A percentile compares a stretch with the other conserved stretches of the same genome.
phyloP scores from a whole-genome alignment of 2,113 vertebrate species.

The Brachyistius frenatus region DNA sequence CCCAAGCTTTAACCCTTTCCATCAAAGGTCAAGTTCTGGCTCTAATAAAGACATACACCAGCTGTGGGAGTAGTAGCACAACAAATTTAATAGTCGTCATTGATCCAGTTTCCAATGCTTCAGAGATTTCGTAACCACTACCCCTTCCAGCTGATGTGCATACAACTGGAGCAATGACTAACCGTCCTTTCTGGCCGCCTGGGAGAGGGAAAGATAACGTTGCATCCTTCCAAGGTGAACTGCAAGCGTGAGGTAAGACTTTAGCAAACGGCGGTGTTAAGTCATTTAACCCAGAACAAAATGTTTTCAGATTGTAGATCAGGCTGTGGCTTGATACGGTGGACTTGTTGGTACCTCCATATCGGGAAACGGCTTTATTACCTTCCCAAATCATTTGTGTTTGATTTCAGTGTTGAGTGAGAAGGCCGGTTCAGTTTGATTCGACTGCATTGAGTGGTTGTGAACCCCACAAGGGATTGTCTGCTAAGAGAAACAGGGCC shows the following conservation, averaged over 20 bases:
- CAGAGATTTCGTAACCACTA: slow-evolving; percentile 24
- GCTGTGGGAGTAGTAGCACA: slow-evolving; percentile 36
- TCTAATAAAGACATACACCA: slow-evolving; percentile 29
- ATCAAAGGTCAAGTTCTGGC: slow-evolving; percentile 48
- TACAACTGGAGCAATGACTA: slow-evolving; percentile 38
- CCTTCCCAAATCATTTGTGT: neutral
- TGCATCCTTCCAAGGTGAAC: slow-evolving; percentile 45
- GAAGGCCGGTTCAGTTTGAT: neutral
- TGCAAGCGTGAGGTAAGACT: slow-evolving; percentile 30
- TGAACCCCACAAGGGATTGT: neutral
- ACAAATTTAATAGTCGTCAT: slow-evolving; percentile 54
- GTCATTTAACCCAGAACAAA: slow-evolving; percentile 47
- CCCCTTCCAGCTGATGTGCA: slow-evolving; percentile 15
- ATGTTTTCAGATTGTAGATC: slow-evolving; percentile 34
- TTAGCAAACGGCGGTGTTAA: slow-evolving; percentile 6
- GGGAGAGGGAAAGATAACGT: slow-evolving; percentile 39
- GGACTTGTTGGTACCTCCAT: neutral
- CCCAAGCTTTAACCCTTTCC: slow-evolving; percentile 32
- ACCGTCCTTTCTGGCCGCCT: slow-evolving; percentile 29
- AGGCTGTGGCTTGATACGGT: neutral
- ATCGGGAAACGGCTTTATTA: slow-evolving; percentile 1
- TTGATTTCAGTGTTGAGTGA: slow-evolving; percentile 37
- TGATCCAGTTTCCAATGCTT: slow-evolving; percentile 49
- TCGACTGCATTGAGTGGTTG: neutral
- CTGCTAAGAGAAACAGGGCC: neutral